These are phyloP conservation scores for Drosophila niveifrons DNA, from an alignment of 2,888 invertebrate genomes.

Conservation along the genomic window DNA sequence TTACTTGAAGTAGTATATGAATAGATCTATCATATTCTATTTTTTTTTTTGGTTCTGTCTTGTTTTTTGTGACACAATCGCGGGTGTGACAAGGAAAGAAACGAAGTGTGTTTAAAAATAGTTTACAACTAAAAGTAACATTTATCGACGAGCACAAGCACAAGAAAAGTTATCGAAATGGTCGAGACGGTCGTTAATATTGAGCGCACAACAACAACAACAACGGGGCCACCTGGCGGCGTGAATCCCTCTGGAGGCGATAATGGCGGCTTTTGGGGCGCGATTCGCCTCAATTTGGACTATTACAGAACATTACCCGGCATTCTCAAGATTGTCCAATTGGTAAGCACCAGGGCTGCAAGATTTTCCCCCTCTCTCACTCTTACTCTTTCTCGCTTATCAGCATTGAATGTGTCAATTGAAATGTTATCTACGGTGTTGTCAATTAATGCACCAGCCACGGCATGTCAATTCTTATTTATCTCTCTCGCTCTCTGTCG, in stretches of 20 bases:
- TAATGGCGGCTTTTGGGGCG: slow-evolving; percentile 86
- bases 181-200: slow-evolving; percentile 94
- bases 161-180: slow-evolving; percentile 87
- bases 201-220: slow-evolving; percentile 88
- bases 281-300: slow-evolving; percentile 91
- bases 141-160: slow-evolving; percentile 3
- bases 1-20: slow-evolving; percentile 26
- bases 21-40: slow-evolving; percentile 35
- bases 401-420: slow-evolving; percentile 43
- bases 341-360: slow-evolving; percentile 88
- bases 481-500: not conserved
- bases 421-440: slow-evolving; percentile 49
- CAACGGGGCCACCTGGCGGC: slow-evolving; percentile 81
- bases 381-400: slow-evolving; percentile 19
- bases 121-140: slow-evolving; percentile 32
- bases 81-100: slow-evolving; percentile 25
- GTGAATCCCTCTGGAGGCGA: slow-evolving; percentile 71
- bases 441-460: slow-evolving; percentile 55
- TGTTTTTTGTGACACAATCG: slow-evolving; percentile 60
- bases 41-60: slow-evolving; percentile 44
- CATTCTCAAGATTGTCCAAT: slow-evolving; percentile 91
- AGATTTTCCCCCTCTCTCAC: slow-evolving; percentile 1
- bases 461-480: slow-evolving; percentile 12
- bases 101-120: slow-evolving; percentile 65
- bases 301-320: slow-evolving; percentile 94